Percentiles rank a stretch among this genome's conserved stretches.
Evolutionary conservation across 2,797 vertebrate genomes (phyloP).

Genomic region (Huso huso): DNA sequence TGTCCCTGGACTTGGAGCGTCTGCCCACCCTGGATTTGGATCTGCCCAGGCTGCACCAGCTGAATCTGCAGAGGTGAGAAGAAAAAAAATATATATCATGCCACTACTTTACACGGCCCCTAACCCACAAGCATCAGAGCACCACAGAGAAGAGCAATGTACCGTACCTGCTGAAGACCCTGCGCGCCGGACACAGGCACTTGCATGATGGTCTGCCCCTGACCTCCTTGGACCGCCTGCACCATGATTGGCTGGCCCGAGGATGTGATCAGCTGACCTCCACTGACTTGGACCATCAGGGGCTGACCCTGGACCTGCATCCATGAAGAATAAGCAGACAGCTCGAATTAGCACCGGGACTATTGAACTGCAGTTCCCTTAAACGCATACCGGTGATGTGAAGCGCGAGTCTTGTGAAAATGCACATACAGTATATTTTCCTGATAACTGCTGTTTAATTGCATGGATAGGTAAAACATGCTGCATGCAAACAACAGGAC

Average conservation of each 20-base stretch:
- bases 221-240: conserved; percentile 88
- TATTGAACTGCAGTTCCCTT: background rate
- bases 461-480: no score
- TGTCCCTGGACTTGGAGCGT: conserved; percentile 93
- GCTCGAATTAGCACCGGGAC: no score
- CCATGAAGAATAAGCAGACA: conserved; percentile 12
- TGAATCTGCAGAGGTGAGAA: conserved; percentile 72
- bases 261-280: conserved; percentile 94
- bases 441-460: no score
- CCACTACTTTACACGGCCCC: conserved; percentile 4
- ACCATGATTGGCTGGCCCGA: conserved; percentile 99
- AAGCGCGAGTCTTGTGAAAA: conserved; percentile 4
- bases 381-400: conserved; percentile 44
- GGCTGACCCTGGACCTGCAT: conserved; percentile 90
- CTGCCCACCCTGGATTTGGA: conserved; percentile 94
- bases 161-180: conserved; percentile 84
- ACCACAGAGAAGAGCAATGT: no score
- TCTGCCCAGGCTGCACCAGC: conserved; percentile 91
- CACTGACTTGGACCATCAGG: conserved; percentile 97
- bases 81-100: conserved; percentile 25
- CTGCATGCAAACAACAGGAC: no score
- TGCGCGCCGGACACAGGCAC: conserved; percentile 92
- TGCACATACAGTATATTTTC: no score
- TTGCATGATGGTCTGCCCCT: conserved; percentile 98
- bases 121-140: conserved; percentile 20